These are phyloP conservation scores for honey bee (Apis mellifera) DNA, from an alignment of 1,140 invertebrate genomes.

Conservation along the genomic window DNA sequence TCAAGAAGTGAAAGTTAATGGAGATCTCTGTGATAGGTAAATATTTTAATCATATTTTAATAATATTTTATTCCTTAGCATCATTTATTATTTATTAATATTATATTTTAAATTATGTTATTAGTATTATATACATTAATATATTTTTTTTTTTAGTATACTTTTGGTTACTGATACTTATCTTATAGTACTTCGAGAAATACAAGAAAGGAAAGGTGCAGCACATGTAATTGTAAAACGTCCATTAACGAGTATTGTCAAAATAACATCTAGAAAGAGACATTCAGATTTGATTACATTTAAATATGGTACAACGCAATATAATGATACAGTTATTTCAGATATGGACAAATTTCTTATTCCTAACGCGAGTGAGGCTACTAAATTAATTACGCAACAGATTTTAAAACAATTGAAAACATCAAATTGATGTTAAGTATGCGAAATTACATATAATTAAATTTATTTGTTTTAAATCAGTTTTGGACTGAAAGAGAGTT, in stretches of 20 bases:
- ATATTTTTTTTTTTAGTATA: conserved; percentile 82
- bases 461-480: conserved; percentile 19
- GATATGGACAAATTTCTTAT: conserved; percentile 97
- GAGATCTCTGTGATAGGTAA: conserved; percentile 90
- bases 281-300: conserved; percentile 97
- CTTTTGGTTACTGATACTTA: conserved; percentile 94
- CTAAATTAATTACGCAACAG: conserved; percentile 89
- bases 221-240: conserved; percentile 93
- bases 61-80: not conserved
- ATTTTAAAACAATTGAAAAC: conserved; percentile 83
- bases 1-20: conserved; percentile 94
- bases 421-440: conserved; percentile 67
- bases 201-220: conserved; percentile 87
- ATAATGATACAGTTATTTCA: conserved; percentile 88
- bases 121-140: not conserved
- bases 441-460: conserved; percentile 28
- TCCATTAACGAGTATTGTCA: conserved; percentile 94
- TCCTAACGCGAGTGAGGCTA: conserved; percentile 94
- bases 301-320: conserved; percentile 90
- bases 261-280: conserved; percentile 97
- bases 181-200: conserved; percentile 92
- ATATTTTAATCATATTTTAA: conserved; percentile 20
- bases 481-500: conserved; percentile 20
- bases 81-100: not conserved
- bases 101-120: not conserved